These are phyloP conservation scores for Drosophila melanosoma DNA, from an alignment of 2,888 invertebrate genomes.

Conservation along the genomic window DNA sequence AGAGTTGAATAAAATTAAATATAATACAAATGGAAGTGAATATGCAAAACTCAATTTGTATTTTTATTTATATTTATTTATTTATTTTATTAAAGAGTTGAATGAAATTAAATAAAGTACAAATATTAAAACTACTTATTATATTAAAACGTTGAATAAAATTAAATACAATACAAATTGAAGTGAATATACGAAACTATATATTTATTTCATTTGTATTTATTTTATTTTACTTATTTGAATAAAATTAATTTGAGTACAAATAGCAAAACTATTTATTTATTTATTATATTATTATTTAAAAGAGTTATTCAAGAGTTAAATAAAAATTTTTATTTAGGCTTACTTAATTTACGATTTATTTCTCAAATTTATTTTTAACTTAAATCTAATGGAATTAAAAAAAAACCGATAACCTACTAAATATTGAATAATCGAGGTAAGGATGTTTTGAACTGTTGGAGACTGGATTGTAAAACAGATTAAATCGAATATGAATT, in stretches of 20 bases:
- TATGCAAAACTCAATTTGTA: background rate
- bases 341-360: background rate
- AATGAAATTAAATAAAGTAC: too few relatives aligned
- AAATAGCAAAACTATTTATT: background rate
- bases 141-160: background rate
- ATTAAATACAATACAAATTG: background rate
- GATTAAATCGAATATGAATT: background rate
- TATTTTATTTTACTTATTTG: background rate
- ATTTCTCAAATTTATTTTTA: background rate
- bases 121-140: too few relatives aligned
- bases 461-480: background rate
- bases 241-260: background rate
- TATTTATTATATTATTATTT: too few relatives aligned
- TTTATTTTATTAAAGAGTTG: too few relatives aligned
- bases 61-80: too few relatives aligned
- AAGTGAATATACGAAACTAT: background rate
- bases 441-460: background rate
- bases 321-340: too few relatives aligned
- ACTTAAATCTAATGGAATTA: background rate
- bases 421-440: background rate
- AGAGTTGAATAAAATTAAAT: background rate
- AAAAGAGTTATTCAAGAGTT: too few relatives aligned
- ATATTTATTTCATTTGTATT: too few relatives aligned
- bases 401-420: background rate
- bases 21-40: background rate